Evolutionary conservation across 2,797 vertebrate genomes (phyloP), one percentile per base, ranked within the genome.

Genomic region (Mus caroli): DNA sequence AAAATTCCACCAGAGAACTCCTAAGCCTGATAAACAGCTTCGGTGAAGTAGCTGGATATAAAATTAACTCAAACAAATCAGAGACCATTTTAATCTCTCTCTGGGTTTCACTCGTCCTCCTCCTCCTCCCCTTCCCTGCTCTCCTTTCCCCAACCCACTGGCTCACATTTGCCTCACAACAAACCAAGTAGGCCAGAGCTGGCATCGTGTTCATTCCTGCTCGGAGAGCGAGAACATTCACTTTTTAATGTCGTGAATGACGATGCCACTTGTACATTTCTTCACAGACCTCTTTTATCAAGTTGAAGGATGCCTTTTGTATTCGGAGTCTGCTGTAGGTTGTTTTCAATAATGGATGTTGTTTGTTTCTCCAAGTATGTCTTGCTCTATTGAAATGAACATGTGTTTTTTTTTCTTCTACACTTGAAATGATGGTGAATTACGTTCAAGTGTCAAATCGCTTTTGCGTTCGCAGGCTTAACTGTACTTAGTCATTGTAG

Each of bases 331-430:
- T 67, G 7, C 58, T 64, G 3, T 58, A 22, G 2, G 19, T 31
- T 7, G 24, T 87, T 67, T 46, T 77, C 17, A 69, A 46, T 64
- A 94, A 86, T 37, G 22, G 28, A 26, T 85, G 50, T 85, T 56
- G 14, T n/a, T 90, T 92, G 84, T 56, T 88, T 73, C 52, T 40
- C 26, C 37, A 80, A 52, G 34, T 46, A 75, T n/a, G 14, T 28
- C 37, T 86, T 82, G 20, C 50, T 15, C 34, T 86, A 52, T 24
- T 73, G 40, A 84, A 82, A 79, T 76, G 26, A 80, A 76, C 75
- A 69, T 60, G n/a, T 91, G 26, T 69, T 19, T 69, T 37, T 71
- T 94, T 86, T 92, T 24, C 54, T 85, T 80, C 89, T 40, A 69
- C 19, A 9, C 60, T 60, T 80, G 90, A 52, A 52, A 90, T 82